Evolutionary conservation across 2,113 vertebrate genomes (phyloP), one percentile per base, ranked within the genome.

Genomic region (Cynoglossus semilaevis): DNA sequence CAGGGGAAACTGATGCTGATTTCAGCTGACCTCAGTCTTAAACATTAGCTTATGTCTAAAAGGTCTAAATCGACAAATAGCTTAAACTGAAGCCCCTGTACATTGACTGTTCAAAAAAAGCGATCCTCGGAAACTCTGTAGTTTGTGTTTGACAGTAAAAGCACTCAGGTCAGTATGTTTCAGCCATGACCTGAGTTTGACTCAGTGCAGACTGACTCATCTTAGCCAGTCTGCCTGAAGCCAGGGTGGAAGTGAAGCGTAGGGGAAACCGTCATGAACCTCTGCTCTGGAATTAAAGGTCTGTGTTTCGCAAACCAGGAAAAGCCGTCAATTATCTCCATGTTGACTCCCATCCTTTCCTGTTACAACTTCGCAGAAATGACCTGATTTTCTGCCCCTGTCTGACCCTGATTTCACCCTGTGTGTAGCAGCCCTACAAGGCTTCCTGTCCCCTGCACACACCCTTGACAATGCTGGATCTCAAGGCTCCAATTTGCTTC

Each of bases 121-220:
- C n/a, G n/a, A n/a, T n/a, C n/a, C n/a, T n/a, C n/a, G n/a, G n/a
- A n/a, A 29, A 2, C 15, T 36, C 64, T 5, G 14, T 43, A 16
- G 7, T 52, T 64, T 63, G 54, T 16, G 19, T 42, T 46, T 72
- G 41, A 74, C 63, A 9, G 65, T 75, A 73, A 76, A 61, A 9
- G 19, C 45, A 56, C 4, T 1, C 45, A 68, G 62, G 55, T 57
- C 15, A 66, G 63, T 61, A 67, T 74, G 77, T 79, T 63, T 82
- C 41, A 43, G 71, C 15, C 63, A 43, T 77, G 70, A 59, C 34
- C 2, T n/a, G 44, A 58, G 46, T 1, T 55, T 83, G 77, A 82
- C 67, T 80, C 83, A 76, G 51, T 40, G 66, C 4, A 42, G 72
- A 29, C 77, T 87, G 88, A 89, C 49, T 86, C 83, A 88, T 72